Evolutionary conservation across 2,888 invertebrate genomes (phyloP).

Genomic region (Andrena chrysosceles): DNA sequence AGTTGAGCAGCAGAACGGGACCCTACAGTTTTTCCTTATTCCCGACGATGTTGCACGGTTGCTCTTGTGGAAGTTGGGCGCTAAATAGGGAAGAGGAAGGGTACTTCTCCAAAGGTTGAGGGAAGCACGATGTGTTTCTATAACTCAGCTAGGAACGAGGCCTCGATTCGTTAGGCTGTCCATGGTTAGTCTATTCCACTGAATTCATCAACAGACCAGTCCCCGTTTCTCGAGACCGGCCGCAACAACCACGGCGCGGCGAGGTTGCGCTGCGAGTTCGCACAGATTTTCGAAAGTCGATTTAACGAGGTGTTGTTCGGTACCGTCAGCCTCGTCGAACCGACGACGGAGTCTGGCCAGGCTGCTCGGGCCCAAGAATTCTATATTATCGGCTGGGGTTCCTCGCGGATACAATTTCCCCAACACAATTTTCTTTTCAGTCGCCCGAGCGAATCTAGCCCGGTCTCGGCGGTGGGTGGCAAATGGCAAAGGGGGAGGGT

Average conservation of each 20-base stretch:
- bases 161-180: not conserved
- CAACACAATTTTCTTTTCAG: constrained; percentile 81
- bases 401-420: constrained; percentile 79
- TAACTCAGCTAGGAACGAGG: not conserved
- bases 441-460: constrained; percentile 71
- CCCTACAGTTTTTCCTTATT: constrained; percentile 11
- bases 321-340: not conserved
- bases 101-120: not conserved
- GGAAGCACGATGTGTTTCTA: not conserved
- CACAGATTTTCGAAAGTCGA: not conserved
- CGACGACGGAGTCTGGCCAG: constrained; percentile 19
- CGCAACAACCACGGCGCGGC: not conserved
- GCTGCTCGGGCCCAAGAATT: constrained; percentile 54
- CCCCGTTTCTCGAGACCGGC: not conserved
- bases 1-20: not conserved
- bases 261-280: not conserved
- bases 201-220: too few species aligned
- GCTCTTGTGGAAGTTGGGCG: constrained; percentile 6
- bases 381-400: constrained; percentile 71
- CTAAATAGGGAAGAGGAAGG: constrained; percentile 10
- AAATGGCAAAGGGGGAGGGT: constrained; percentile 68
- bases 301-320: constrained; percentile 22
- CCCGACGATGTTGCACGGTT: constrained; percentile 22
- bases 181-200: not conserved
- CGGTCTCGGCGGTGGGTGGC: constrained; percentile 70